phyloP scores from a whole-genome alignment of 1,140 invertebrate species.

The Mylabris phalerata region DNA sequence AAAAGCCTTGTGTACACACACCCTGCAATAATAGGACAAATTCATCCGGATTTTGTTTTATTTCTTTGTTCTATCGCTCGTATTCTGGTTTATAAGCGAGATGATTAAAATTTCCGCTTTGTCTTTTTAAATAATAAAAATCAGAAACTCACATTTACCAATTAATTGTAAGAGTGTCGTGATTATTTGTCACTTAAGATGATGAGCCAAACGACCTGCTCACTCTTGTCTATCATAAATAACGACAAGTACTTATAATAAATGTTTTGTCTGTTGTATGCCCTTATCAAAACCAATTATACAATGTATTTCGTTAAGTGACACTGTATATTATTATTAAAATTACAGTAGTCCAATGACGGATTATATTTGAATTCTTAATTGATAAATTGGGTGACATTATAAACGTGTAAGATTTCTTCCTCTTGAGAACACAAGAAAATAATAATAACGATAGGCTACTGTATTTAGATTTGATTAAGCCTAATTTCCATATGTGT shows the following conservation, averaged over 20 bases:
- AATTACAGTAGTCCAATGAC: conserved; percentile 34
- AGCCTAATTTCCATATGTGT: no score
- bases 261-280: conserved; percentile 23
- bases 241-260: not conserved
- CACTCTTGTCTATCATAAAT: not conserved
- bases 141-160: conserved; percentile 39
- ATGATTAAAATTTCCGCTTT: conserved; percentile 32
- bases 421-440: not conserved
- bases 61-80: no score
- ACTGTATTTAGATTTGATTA: not conserved
- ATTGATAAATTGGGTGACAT: conserved; percentile 39
- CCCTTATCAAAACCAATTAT: conserved; percentile 43
- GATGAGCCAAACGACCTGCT: conserved; percentile 31
- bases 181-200: conserved; percentile 43
- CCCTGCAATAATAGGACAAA: no score
- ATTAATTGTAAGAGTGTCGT: conserved; percentile 38
- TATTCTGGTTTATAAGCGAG: no score
- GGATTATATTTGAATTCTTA: conserved; percentile 37
- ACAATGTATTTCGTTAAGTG: conserved; percentile 40
- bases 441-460: not conserved
- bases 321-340: conserved; percentile 39
- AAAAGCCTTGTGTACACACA: not conserved
- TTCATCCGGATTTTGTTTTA: not conserved
- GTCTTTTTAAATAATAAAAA: conserved; percentile 30
- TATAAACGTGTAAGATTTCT: conserved; percentile 18